Evolutionary conservation across 2,113 vertebrate genomes (phyloP), one percentile per base, ranked within the genome.

Genomic region (Xenopus laevis): DNA sequence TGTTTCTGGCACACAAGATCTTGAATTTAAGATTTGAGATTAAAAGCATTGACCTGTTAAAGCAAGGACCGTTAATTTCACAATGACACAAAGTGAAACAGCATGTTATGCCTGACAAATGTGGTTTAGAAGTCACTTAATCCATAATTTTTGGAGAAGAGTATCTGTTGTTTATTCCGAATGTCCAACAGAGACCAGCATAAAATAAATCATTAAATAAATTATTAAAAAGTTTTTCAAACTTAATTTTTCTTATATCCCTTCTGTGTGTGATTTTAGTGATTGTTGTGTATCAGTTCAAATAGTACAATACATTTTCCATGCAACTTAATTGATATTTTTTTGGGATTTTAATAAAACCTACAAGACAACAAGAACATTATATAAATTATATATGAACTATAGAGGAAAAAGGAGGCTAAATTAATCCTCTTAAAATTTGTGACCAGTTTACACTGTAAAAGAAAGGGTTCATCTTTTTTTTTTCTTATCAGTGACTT

Each of bases 241-340:
- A n/a, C 23, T 27, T 27, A 1, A 27, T 27, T 2, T 27, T 27
- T 27, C 1, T 44, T 13, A 64, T 7, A 64, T 64, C 16, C 62
- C 62, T 30, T 16, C 62, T 64, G 33, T 17, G 62, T 23, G 13
- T 64, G 13, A 13, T 27, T 40, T n/a, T n/a, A n/a, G n/a, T 27
- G 23, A 27, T 27, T 27, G 23, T 27, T 27, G 23, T 27, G 23
- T 27, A 27, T 27, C 8, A 13, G 62, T 44, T 44, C 33, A 64
- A n/a, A 40, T 62, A 30, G 21, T n/a, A 40, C 15, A 7, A 44
- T 64, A 40, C 40, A 64, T 64, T 33, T 64, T 64, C 40, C 33
- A 64, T 64, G 62, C 30, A 23, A 40, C 15, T 17, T 64, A 64
- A 64, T 64, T 64, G 40, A 23, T 13, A 64, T 64, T n/a, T 17